phyloP scores from a whole-genome alignment of 2,888 invertebrate species.

The Gerosis bhagava region DNA sequence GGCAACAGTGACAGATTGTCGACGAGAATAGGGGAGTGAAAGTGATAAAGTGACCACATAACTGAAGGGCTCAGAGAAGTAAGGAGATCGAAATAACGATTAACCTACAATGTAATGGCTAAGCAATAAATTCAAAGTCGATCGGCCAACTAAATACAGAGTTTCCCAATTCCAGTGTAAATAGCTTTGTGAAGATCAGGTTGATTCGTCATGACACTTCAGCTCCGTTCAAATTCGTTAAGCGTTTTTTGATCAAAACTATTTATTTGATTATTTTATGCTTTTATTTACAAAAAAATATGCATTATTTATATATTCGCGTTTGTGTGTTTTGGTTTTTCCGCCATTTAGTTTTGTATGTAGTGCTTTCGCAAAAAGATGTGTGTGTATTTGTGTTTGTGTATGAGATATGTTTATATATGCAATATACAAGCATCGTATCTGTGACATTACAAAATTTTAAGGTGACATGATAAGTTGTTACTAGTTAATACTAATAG shows the following conservation, averaged over 20 bases:
- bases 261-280: neutral
- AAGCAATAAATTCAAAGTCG: slow-evolving; percentile 22
- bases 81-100: slow-evolving; percentile 36
- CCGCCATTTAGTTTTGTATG: no score
- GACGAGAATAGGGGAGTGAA: neutral
- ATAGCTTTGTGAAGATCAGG: slow-evolving; percentile 15
- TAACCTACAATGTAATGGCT: slow-evolving; percentile 29
- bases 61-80: neutral
- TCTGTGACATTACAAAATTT: no score
- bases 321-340: no score
- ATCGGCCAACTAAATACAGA: slow-evolving; percentile 15
- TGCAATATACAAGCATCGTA: no score
- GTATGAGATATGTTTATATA: no score
- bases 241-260: no score
- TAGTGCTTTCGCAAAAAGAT: no score
- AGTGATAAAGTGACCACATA: slow-evolving; percentile 9
- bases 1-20: slow-evolving; percentile 6
- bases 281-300: neutral
- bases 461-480: no score
- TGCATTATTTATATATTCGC: no score
- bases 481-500: no score
- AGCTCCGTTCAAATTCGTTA: neutral
- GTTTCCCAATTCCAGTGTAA: slow-evolving; percentile 17
- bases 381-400: no score
- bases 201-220: slow-evolving; percentile 15